These are phyloP conservation scores for Eucera pruinosa DNA, from an alignment of 2,888 invertebrate species.

Conservation along the genomic window DNA sequence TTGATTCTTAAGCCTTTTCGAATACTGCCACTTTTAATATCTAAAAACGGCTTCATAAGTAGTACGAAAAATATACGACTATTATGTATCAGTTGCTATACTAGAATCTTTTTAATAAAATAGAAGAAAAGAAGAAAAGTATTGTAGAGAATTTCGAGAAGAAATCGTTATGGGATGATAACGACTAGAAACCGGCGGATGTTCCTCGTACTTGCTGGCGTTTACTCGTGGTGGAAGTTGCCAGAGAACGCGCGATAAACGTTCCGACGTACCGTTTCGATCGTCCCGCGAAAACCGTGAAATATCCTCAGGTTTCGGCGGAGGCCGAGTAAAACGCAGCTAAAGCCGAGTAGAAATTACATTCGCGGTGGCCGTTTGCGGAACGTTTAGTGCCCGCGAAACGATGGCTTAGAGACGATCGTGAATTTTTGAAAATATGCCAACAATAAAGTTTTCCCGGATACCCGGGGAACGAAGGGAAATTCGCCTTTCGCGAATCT, in stretches of 20 bases:
- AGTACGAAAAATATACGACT: too few relatives aligned
- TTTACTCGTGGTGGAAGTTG: conserved; percentile 29
- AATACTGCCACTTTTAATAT: too few relatives aligned
- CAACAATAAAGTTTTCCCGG: conserved; percentile 65
- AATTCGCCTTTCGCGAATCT: conserved; percentile 50
- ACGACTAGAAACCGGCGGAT: not conserved
- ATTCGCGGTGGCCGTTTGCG: conserved; percentile 59
- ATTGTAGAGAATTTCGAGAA: not conserved
- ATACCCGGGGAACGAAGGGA: conserved; percentile 36
- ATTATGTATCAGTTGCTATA: too few relatives aligned
- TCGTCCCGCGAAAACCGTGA: conserved; percentile 70
- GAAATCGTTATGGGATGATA: conserved; percentile 8
- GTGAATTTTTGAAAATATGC: conserved; percentile 73
- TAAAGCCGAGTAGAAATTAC: conserved; percentile 63
- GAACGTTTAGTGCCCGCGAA: conserved; percentile 69
- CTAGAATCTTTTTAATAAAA: too few relatives aligned
- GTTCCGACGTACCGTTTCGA: conserved; percentile 52
- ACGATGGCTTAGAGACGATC: conserved; percentile 62
- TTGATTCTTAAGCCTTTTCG: too few relatives aligned
- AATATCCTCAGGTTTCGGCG: conserved; percentile 66
- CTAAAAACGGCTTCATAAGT: not conserved
- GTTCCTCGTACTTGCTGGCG: conserved; percentile 10
- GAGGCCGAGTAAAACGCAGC: conserved; percentile 42
- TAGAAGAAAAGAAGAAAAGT: not conserved
- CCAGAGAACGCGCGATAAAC: conserved; percentile 62